Percentiles rank a stretch among this genome's conserved stretches.
Conservation (phyloP, 1,140 invertebrate genomes). For the Oryzaephilus surinamensis region DNA sequence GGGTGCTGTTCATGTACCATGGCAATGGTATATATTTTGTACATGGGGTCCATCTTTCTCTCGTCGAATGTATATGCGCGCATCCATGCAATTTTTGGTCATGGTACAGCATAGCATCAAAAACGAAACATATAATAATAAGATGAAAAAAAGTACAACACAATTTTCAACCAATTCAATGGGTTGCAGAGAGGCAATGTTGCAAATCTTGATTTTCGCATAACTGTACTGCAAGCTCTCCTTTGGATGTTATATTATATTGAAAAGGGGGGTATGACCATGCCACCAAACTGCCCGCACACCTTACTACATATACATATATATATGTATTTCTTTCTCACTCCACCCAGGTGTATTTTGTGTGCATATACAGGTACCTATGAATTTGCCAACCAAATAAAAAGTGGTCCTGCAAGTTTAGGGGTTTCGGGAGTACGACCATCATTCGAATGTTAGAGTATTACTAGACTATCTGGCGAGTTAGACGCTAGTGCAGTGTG, state of each 20-base stretch:
- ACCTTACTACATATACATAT: not conserved
- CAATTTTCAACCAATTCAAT: no score
- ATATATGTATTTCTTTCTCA: not conserved
- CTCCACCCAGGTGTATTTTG: constrained; percentile 3
- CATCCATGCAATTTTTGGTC: no score
- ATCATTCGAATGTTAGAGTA: constrained; percentile 37
- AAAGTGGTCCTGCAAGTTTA: constrained; percentile 38
- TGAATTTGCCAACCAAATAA: constrained; percentile 37
- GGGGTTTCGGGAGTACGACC: constrained; percentile 33
- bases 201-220: constrained; percentile 35
- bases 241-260: no score
- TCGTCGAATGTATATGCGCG: no score
- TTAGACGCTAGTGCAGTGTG: constrained; percentile 31
- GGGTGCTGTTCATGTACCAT: no score
- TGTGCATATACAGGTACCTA: constrained; percentile 33
- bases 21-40: no score
- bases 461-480: constrained; percentile 36
- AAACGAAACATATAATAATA: no score
- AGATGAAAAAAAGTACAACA: no score
- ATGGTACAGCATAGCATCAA: no score
- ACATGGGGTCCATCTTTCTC: no score
- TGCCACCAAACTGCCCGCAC: constrained; percentile 1
- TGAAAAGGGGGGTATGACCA: constrained; percentile 25
- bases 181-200: no score
- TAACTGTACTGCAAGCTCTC: constrained; percentile 31